phyloP scores from a whole-genome alignment of 2,113 vertebrate genomes.

The Solenodon paradoxus region DNA sequence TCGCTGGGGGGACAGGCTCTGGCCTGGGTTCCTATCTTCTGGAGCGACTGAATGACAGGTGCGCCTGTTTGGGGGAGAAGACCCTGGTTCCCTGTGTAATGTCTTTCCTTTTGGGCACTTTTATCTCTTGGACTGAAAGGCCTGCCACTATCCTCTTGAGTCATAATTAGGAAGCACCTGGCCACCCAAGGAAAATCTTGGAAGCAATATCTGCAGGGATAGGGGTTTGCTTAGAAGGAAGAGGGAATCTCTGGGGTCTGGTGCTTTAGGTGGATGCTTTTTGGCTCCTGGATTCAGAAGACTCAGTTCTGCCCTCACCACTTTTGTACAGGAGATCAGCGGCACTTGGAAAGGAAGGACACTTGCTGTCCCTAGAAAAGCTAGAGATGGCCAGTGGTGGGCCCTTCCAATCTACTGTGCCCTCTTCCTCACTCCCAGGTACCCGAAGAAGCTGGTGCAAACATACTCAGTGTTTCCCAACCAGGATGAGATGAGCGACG shows the following conservation, averaged over 20 bases:
- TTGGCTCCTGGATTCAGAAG: neutral
- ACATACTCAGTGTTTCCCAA: constrained; percentile 98
- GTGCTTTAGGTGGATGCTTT: neutral
- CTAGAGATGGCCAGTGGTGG: neutral
- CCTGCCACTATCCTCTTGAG: neutral
- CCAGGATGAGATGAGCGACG: constrained; percentile 99
- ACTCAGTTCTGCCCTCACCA: neutral
- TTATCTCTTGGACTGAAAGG: neutral
- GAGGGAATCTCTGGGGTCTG: neutral
- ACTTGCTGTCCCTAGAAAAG: neutral
- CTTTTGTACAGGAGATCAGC: neutral
- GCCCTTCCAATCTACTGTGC: neutral
- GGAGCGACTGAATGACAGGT: constrained; percentile 99
- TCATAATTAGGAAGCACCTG: neutral
- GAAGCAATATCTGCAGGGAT: too few relatives aligned
- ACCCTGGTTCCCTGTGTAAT: too few relatives aligned
- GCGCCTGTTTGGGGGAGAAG: neutral
- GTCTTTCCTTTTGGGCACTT: too few relatives aligned
- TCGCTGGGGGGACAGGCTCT: constrained; percentile 96
- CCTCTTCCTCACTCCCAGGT: constrained; percentile 56
- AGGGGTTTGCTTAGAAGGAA: too few relatives aligned
- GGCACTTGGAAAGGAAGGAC: neutral
- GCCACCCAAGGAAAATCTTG: too few relatives aligned
- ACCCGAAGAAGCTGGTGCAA: constrained; percentile 98
- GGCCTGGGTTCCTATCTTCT: constrained; percentile 96